Base-by-base conservation (phyloP, 1,140 invertebrate species). In the Drosophila funebris region DNA sequence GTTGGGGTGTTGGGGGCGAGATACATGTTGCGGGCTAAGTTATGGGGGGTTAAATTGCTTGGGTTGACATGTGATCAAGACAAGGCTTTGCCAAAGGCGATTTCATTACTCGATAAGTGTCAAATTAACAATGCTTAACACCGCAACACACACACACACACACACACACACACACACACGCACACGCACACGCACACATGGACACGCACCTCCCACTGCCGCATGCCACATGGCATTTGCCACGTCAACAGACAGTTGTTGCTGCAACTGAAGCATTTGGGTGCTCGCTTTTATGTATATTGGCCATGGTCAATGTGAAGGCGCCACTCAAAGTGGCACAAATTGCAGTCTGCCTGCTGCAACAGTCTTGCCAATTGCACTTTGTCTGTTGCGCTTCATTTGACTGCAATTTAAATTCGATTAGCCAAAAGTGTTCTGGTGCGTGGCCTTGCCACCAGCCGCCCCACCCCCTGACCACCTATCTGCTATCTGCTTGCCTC, bases 321-420 rank as follows among this genome's bases (percentile, higher is more conserved):
- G 31, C 11, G 11, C n/a, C 61, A 53, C 60, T 20, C 9, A 31
- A 31, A 43, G 27, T 41, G 22, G 56, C 37, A 57, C 37, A 57
- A 18, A 3, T 3, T 13, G 37, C 48, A 22, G 13, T n/a, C 1
- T 16, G 22, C 29, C 14, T 24, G 31, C 7, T 1, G 14, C 24
- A 39, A 70, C 41, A 61, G 53, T 39, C 18, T 39, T 54, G 36
- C 43, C 41, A 75, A 77, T 68, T 68, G 79, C 75, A 67, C 67
- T 77, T 66, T n/a, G 69, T 27, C 16, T 27, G 66, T 22, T 77
- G 54, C 66, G 70, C 78, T 87, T 81, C 82, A 75, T 75, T 78
- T 87, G 50, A 36, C 62, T 57, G 78, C 58, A 78, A 60, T 72
- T 82, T 39, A 75, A 69, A 85, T 85, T 81, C 83, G 82, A 85